These are phyloP conservation scores for Hirundo rustica DNA, from an alignment of 2,797 vertebrate species.

Conservation along the genomic window DNA sequence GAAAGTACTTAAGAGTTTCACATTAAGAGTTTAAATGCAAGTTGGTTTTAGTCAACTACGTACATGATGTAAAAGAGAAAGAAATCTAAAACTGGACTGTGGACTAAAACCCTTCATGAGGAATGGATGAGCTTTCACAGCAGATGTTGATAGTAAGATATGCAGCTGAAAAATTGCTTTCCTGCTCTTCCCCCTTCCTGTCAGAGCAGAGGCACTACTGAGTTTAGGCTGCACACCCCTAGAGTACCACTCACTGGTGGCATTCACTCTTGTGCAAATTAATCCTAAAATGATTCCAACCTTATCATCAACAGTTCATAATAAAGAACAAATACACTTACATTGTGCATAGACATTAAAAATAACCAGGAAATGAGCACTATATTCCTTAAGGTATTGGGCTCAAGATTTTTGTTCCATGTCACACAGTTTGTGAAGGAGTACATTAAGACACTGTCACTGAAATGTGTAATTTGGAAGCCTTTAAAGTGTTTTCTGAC, in stretches of 20 bases:
- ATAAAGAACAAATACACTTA: not conserved
- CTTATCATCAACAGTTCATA: not conserved
- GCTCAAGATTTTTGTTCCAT: not conserved
- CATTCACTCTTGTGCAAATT: not conserved
- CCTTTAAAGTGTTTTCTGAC: not conserved
- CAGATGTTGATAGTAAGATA: not conserved
- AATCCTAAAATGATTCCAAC: not conserved
- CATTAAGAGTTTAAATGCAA: not conserved
- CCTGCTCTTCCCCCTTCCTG: not conserved
- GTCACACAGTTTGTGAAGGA: not conserved
- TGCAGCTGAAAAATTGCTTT: not conserved
- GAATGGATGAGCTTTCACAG: not conserved
- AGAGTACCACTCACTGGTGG: not conserved
- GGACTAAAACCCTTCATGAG: not conserved
- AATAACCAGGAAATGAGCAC: not conserved
- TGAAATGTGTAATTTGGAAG: not conserved
- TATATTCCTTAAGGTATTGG: not conserved
- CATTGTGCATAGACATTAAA: accelerated
- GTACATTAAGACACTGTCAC: not conserved
- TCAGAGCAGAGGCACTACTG: not conserved
- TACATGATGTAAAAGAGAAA: not conserved
- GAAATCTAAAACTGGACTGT: not conserved
- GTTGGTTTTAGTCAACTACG: not conserved
- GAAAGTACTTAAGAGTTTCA: not conserved
- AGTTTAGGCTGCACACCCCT: not conserved